phyloP scores from a whole-genome alignment of 2,797 vertebrate genomes.

The Bufotes viridis region DNA sequence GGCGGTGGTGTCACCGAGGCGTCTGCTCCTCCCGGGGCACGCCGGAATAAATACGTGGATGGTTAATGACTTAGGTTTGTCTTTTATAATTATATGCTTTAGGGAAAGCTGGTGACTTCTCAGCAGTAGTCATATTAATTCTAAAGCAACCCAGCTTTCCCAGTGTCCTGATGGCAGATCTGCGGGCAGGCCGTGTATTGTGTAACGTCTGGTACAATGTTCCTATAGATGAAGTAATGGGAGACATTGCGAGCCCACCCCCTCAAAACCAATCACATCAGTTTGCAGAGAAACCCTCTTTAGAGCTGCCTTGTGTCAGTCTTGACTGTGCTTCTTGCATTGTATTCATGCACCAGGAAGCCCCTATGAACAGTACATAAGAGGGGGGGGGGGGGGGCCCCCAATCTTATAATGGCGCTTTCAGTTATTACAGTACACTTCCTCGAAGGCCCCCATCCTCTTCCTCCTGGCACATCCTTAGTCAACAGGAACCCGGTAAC shows the following conservation, averaged over 20 bases:
- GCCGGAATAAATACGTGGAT: not conserved
- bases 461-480: slow-evolving; percentile 15
- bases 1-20: not conserved
- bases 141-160: too few species aligned
- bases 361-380: not conserved
- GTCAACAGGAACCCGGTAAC: slow-evolving; percentile 20
- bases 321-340: not conserved
- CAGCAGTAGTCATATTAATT: too few species aligned
- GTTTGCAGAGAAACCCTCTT: too few species aligned
- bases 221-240: too few species aligned
- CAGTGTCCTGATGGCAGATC: not conserved
- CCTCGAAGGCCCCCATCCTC: not conserved
- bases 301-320: not conserved
- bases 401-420: not conserved
- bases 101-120: not conserved
- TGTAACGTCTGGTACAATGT: too few species aligned
- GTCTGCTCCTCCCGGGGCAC: not conserved
- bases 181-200: too few species aligned
- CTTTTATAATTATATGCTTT: not conserved
- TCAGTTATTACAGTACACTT: not conserved
- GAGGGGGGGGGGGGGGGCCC: too few species aligned
- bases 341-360: not conserved
- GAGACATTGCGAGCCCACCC: too few species aligned
- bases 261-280: too few species aligned
- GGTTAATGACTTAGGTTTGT: not conserved